Conservation (phyloP, 1,140 invertebrate species). For the Cyrtorhinus lividipennis region DNA sequence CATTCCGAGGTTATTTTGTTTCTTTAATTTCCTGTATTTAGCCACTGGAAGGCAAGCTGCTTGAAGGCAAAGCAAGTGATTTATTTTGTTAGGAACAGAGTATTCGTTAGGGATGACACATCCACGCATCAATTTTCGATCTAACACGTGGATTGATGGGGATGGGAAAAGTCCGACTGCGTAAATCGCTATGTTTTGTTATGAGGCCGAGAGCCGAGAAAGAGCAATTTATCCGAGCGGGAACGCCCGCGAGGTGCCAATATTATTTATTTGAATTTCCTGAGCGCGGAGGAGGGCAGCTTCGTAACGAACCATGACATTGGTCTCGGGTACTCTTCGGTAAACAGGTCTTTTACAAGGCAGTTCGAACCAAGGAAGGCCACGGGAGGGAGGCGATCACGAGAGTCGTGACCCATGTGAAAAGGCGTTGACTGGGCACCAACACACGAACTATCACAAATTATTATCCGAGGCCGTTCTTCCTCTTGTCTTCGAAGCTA, state of each 20-base stretch:
- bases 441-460: constrained; percentile 9
- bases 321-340: not conserved
- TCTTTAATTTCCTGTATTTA: no score
- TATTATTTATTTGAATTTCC: constrained; percentile 6
- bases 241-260: constrained; percentile 4
- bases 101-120: no score
- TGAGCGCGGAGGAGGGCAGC: not conserved
- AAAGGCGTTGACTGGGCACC: constrained; percentile 8
- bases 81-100: no score
- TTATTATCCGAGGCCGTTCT: not conserved
- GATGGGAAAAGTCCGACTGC: no score
- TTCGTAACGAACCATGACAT: constrained; percentile 6
- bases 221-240: constrained; percentile 2
- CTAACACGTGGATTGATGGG: no score
- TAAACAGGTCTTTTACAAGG: not conserved
- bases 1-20: no score
- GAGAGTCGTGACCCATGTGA: constrained; percentile 8
- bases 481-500: not conserved
- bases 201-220: not conserved
- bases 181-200: constrained; percentile 1
- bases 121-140: no score
- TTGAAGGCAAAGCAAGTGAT: no score
- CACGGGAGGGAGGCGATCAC: not conserved
- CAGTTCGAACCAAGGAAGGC: not conserved
- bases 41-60: no score